Percentiles rank a stretch among this genome's conserved stretches.
These are phyloP conservation scores for Acanthornis magna DNA, from an alignment of 2,797 vertebrate species.

Conservation along the genomic window DNA sequence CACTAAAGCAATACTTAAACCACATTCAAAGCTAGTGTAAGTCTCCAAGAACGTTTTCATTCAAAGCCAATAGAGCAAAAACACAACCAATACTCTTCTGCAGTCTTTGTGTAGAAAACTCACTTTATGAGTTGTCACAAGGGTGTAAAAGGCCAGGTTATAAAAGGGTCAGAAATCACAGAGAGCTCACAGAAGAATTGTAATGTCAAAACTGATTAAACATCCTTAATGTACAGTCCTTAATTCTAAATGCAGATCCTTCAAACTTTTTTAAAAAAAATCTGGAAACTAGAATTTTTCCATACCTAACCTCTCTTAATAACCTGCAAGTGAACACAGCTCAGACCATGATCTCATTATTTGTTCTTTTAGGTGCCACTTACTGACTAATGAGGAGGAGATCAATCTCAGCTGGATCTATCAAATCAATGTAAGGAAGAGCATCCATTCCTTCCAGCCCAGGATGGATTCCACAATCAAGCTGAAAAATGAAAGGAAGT, in stretches of 20 bases:
- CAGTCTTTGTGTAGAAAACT: background rate
- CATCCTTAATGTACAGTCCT: background rate
- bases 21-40: background rate
- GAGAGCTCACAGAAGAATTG: background rate
- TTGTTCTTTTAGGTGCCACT: constrained; percentile 59
- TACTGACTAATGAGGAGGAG: constrained; percentile 96
- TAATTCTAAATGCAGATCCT: background rate
- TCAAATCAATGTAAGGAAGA: constrained; percentile 93
- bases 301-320: background rate
- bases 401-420: constrained; percentile 94
- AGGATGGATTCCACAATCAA: constrained; percentile 95
- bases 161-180: background rate
- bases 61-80: background rate
- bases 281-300: background rate
- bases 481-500: constrained; percentile 66
- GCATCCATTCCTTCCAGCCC: constrained; percentile 96
- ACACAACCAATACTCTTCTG: background rate
- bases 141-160: background rate
- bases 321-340: background rate
- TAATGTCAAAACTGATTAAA: background rate
- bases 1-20: background rate
- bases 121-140: background rate
- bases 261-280: background rate
- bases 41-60: background rate
- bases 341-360: background rate